Evolutionary conservation across 2,113 vertebrate species (phyloP), one percentile per base, ranked within the genome.

Genomic region (Phrynosoma platyrhinos): DNA sequence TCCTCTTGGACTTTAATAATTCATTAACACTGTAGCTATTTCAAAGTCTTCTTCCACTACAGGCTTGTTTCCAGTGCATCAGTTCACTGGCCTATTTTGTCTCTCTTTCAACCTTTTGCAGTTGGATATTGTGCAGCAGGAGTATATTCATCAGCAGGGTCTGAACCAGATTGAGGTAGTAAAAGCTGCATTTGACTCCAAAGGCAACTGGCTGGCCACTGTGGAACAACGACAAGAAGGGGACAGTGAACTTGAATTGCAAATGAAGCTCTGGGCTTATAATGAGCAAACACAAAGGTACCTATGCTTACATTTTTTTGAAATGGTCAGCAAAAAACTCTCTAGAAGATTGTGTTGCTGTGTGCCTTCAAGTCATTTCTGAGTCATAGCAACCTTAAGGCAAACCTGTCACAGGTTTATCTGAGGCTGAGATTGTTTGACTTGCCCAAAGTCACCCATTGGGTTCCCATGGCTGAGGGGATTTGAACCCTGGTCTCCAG

Each of bases 41-140:
- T 30, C 12, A 12, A 81, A 62, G 55, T 13, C 32, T 75, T 75
- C 72, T 81, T 81, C 32, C 20, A 30, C 32, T 21, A 30, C 4
- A 21, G 55, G 23, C n/a, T 52, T 47, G 18, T 18, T 87, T 75
- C 1, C 5, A 7, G 27, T 30, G 32, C 16, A 16, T 72, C 58
- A n/a, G 1, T 53, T 83, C 1, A 40, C 0, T 47, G 30, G 1
- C 2, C 0, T 30, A 1, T 0, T 27, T 47, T 25, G 79, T 66
- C 2, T 58, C 55, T 78, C 30, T 79, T 72, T 0, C 69, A 83
- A 79, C 86, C 82, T 68, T 83, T 90, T 90, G 47, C 96, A 99
- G 99, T 93, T 99, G 94, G 99, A 99, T 94, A 98, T 99, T 0
- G 97, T 99, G 88, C 99, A 99, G 93, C 98, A 98, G 85, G 98